Base-by-base conservation (phyloP, 1,140 invertebrate genomes). In the Drusus annulatus region DNA sequence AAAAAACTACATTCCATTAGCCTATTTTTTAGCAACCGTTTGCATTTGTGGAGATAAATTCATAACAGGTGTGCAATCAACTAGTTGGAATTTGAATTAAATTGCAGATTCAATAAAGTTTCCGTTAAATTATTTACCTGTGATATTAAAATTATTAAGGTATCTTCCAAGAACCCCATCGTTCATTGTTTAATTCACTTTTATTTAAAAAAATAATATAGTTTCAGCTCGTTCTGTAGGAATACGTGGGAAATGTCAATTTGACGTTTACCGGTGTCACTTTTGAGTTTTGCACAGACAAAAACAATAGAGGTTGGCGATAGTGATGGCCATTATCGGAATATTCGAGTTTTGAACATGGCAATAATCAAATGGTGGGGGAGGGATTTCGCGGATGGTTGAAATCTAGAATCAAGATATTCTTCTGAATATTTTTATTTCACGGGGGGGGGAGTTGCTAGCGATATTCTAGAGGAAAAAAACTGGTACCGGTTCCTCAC, bases 111-210 rank as follows among this genome's bases (percentile, higher is more conserved):
- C 79, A 79, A 65, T 54, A 77, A 54, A 0, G 5, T 17, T 36
- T 65, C 54, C 52, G 52, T 60, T 36, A 71, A 60, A 58, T 58
- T 65, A 84, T 84, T 81, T 85, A 89, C 89, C 84, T 90, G 88
- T 7, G 88, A 90, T 84, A 89, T 87, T 62, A 90, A 83, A 80
- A 90, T 87, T 28, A 90, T 90, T 58, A 87, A 85, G 28, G 89
- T 89, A 84, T 90, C 88, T 84, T 89, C 88, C 45, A 89, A 77
- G 77, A 90, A 89, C 71, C 88, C 87, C 89, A 90, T 89, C 68
- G 84, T 86, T 10, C 16, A 56, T 31, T 21, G n/a, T 62, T 25
- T 79, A 45, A 21, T 21, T 78, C 17, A 63, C 21, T 56, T 60
- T 54, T 56, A 8, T n/a, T 23, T 62, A 36, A 62, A 19, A 79